Conservation (phyloP, 2,797 vertebrate species). For the Tauraco hartlaubi region DNA sequence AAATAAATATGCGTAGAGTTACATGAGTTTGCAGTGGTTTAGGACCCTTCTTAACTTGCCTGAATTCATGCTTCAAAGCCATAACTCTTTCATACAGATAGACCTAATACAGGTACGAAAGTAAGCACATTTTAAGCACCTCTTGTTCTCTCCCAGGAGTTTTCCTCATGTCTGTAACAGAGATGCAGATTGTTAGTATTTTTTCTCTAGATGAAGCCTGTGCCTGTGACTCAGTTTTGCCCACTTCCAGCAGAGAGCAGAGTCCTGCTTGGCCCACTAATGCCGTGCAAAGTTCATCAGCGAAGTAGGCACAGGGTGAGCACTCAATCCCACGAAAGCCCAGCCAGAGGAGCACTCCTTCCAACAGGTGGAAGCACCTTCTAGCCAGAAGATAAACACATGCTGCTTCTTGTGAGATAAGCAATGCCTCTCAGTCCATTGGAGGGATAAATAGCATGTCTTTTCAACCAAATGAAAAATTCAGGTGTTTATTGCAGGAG, state of each 20-base stretch:
- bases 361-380: background rate
- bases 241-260: background rate
- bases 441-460: background rate
- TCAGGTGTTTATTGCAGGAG: background rate
- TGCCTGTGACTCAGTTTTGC: background rate
- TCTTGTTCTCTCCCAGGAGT: background rate
- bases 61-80: background rate
- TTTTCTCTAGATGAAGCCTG: background rate
- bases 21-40: background rate
- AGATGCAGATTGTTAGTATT: background rate
- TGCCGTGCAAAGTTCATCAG: background rate
- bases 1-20: background rate
- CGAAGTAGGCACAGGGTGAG: background rate
- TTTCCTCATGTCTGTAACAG: background rate
- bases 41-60: background rate
- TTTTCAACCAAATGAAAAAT: background rate
- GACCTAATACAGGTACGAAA: background rate
- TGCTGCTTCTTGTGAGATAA: background rate
- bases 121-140: background rate
- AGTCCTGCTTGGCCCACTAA: background rate
- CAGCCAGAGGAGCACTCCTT: background rate
- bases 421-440: background rate
- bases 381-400: background rate
- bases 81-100: background rate
- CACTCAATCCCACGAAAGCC: background rate